phyloP scores from a whole-genome alignment of 2,797 vertebrate species.

The Sciaenops ocellatus region DNA sequence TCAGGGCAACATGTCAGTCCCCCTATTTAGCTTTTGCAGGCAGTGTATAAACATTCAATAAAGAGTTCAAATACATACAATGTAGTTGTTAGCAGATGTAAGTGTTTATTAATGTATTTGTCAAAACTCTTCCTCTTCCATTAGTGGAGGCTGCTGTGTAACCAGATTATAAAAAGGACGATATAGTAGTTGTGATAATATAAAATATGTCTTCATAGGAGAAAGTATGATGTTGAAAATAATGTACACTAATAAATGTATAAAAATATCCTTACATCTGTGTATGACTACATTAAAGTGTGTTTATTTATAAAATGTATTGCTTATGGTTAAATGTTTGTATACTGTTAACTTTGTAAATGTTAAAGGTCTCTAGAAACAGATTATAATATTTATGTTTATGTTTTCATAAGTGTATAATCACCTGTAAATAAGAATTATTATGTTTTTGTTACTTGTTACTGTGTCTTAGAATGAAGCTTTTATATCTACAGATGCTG shows the following conservation, averaged over 20 bases:
- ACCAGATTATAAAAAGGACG: not conserved
- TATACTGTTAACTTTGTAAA: too few relatives aligned
- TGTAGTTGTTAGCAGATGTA: not conserved
- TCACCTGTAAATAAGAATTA: too few relatives aligned
- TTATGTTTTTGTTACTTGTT: too few relatives aligned
- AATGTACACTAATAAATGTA: not conserved
- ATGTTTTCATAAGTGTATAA: too few relatives aligned
- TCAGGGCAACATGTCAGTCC: not conserved
- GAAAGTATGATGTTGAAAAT: not conserved
- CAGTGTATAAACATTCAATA: not conserved
- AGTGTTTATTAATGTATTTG: not conserved
- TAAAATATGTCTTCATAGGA: not conserved
- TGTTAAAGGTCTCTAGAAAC: too few relatives aligned
- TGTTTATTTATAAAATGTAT: too few relatives aligned
- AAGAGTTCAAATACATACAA: not conserved
- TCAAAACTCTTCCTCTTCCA: not conserved
- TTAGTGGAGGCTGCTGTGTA: not conserved
- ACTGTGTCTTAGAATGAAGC: too few relatives aligned
- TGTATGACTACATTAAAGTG: not conserved
- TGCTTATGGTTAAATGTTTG: too few relatives aligned
- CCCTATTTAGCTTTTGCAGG: not conserved
- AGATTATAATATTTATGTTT: too few relatives aligned
- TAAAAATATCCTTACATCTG: not conserved
- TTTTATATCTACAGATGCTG: too few relatives aligned
- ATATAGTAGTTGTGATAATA: not conserved